Evolutionary conservation across 2,888 invertebrate species (phyloP).

Genomic region (Drosophila differens): DNA sequence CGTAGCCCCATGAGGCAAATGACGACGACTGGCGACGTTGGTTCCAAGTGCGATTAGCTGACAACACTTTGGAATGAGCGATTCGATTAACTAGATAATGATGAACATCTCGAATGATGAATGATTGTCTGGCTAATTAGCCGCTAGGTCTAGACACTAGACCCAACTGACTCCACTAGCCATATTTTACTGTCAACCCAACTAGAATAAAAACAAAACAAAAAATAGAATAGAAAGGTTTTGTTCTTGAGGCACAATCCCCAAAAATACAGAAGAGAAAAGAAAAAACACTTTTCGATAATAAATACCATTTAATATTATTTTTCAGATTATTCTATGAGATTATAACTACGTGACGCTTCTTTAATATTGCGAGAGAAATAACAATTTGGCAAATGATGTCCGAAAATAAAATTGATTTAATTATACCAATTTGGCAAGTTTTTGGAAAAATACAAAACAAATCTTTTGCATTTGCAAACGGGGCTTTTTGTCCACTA

Average conservation of each 20-base stretch:
- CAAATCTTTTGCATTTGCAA: slow-evolving; percentile 11
- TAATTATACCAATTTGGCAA: slow-evolving; percentile 33
- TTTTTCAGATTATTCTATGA: not conserved
- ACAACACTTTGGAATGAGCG: slow-evolving; percentile 22
- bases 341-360: not conserved
- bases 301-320: not conserved
- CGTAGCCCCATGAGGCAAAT: slow-evolving; percentile 41
- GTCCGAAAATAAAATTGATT: slow-evolving; percentile 12
- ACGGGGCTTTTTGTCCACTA: not conserved
- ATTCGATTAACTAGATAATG: slow-evolving; percentile 26
- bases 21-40: not conserved
- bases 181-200: slow-evolving; percentile 4
- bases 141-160: not conserved
- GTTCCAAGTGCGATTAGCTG: slow-evolving; percentile 32
- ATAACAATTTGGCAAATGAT: slow-evolving; percentile 11
- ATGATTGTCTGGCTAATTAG: slow-evolving; percentile 24
- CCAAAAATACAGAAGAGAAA: not conserved
- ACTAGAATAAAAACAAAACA: not conserved
- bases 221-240: not conserved
- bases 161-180: not conserved
- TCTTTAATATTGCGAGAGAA: not conserved
- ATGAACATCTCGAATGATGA: slow-evolving; percentile 29
- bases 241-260: not conserved
- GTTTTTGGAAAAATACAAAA: slow-evolving; percentile 2
- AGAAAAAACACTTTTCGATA: not conserved